A percentile compares a stretch with the other conserved stretches of the same genome.
Evolutionary conservation across 2,113 vertebrate species (phyloP).

Genomic region (Hippocampus abdominalis): DNA sequence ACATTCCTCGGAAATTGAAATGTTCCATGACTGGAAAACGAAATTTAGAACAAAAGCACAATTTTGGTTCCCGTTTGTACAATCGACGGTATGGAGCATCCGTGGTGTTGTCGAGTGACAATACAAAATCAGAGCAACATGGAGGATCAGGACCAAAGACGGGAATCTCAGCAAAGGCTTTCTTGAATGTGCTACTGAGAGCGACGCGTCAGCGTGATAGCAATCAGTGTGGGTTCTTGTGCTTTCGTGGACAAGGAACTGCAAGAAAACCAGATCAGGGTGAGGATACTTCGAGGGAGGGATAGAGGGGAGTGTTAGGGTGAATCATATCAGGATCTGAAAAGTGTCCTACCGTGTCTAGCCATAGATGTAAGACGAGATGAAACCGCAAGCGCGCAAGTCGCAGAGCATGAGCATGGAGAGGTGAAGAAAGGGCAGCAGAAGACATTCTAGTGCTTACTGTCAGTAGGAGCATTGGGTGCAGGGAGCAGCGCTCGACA

Average conservation of each 20-base stretch:
- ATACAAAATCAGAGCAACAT: slow-evolving; percentile 16
- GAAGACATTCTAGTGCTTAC: slow-evolving; percentile 31
- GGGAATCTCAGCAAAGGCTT: neutral
- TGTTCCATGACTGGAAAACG: neutral
- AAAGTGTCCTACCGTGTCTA: slow-evolving; percentile 54
- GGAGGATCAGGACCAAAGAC: slow-evolving; percentile 4
- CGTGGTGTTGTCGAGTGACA: slow-evolving; percentile 1
- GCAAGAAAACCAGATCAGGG: slow-evolving; percentile 47
- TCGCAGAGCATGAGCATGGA: slow-evolving; percentile 30
- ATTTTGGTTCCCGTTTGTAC: too few species aligned
- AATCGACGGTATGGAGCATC: too few species aligned
- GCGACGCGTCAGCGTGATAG: slow-evolving; percentile 31
- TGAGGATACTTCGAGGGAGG: neutral
- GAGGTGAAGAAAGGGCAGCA: slow-evolving; percentile 36
- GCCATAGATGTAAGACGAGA: slow-evolving; percentile 46
- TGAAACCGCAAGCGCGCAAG: slow-evolving; percentile 49
- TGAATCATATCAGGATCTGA: slow-evolving; percentile 62
- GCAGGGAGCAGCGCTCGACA: slow-evolving; percentile 25
- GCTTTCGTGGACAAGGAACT: slow-evolving; percentile 50
- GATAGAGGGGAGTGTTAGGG: slow-evolving; percentile 10
- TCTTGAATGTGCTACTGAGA: slow-evolving; percentile 45
- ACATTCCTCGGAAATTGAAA: neutral
- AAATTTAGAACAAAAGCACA: neutral
- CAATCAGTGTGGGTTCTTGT: slow-evolving; percentile 54
- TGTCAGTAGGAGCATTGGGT: slow-evolving; percentile 29